phyloP scores from a whole-genome alignment of 2,888 invertebrate genomes.

The Cheilosia vernalis region DNA sequence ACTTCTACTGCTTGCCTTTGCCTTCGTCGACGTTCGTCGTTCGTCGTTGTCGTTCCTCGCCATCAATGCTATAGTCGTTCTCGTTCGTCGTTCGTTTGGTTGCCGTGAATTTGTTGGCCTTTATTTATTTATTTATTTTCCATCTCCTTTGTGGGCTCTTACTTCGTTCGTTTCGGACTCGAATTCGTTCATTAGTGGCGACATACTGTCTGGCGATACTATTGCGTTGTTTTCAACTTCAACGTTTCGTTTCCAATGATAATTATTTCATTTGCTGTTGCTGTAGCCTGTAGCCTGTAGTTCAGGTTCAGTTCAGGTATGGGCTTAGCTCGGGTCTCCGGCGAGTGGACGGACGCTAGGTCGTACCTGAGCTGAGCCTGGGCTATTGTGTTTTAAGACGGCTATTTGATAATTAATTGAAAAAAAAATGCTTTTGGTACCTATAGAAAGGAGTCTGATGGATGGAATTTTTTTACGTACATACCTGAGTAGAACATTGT shows the following conservation, averaged over 20 bases:
- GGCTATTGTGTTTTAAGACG: conserved; percentile 63
- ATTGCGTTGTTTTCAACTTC: conserved; percentile 69
- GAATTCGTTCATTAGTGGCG: conserved; percentile 70
- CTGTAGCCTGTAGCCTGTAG: not conserved
- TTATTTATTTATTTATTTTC: conserved; percentile 67
- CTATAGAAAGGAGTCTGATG: conserved; percentile 33
- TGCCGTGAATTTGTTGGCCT: conserved; percentile 61
- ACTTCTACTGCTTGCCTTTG: conserved; percentile 42
- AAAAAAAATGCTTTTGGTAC: conserved; percentile 55
- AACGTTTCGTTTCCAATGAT: conserved; percentile 65
- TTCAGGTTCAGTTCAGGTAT: conserved; percentile 54
- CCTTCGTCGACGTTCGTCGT: not conserved
- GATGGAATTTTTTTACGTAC: conserved; percentile 51
- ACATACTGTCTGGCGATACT: conserved; percentile 74
- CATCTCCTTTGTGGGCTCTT: conserved; percentile 63
- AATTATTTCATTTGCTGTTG: conserved; percentile 51
- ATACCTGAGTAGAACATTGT: not conserved
- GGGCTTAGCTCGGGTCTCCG: conserved; percentile 41
- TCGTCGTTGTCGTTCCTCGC: not conserved
- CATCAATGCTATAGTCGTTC: not conserved
- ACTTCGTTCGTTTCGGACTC: conserved; percentile 67
- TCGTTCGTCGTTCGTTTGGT: conserved; percentile 6
- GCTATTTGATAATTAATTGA: conserved; percentile 68
- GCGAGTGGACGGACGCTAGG: conserved; percentile 61
- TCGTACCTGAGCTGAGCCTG: conserved; percentile 49